These are phyloP conservation scores for Trissoscelio sp. DNA, from an alignment of 2,888 invertebrate genomes.

Conservation along the genomic window DNA sequence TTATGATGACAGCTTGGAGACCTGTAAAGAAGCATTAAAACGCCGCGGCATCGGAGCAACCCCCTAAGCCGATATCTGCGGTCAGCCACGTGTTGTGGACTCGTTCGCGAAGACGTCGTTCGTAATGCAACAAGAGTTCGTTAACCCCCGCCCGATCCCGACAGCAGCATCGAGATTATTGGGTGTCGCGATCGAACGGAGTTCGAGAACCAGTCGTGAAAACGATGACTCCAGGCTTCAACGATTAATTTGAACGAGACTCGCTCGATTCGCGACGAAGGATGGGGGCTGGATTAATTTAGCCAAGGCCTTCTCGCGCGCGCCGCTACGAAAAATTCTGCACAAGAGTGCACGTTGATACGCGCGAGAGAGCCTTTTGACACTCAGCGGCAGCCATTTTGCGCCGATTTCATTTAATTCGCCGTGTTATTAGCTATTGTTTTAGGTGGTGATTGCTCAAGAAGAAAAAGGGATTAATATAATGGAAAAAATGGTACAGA, in stretches of 20 bases:
- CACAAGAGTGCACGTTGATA: slow-evolving; percentile 20
- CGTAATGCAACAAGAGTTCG: slow-evolving; percentile 70
- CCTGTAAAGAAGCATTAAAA: slow-evolving; percentile 68
- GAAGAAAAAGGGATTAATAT: not conserved
- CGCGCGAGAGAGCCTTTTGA: slow-evolving; percentile 33
- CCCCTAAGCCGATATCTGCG: slow-evolving; percentile 68
- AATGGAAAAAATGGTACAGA: not conserved
- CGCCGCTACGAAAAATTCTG: slow-evolving; percentile 41
- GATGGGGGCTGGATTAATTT: slow-evolving; percentile 64
- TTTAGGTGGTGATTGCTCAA: slow-evolving; percentile 2
- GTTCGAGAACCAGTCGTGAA: slow-evolving; percentile 69
- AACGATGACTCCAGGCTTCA: slow-evolving; percentile 66
- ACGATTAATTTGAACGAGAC: slow-evolving; percentile 67
- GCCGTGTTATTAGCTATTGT: slow-evolving; percentile 37
- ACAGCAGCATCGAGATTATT: slow-evolving; percentile 71
- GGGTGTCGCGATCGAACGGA: slow-evolving; percentile 69
- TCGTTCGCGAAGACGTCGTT: slow-evolving; percentile 64
- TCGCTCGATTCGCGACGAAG: slow-evolving; percentile 51
- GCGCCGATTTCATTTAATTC: slow-evolving; percentile 38
- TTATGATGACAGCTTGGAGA: slow-evolving; percentile 53
- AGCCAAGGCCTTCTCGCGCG: slow-evolving; percentile 55
- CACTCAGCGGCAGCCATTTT: slow-evolving; percentile 51
- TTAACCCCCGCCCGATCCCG: slow-evolving; percentile 71
- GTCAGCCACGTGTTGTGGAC: slow-evolving; percentile 66
- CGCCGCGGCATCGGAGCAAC: slow-evolving; percentile 59